A percentile compares a stretch with the other conserved stretches of the same genome.
Conservation (phyloP, 2,888 invertebrate genomes). For the Zonitis immaculata region DNA sequence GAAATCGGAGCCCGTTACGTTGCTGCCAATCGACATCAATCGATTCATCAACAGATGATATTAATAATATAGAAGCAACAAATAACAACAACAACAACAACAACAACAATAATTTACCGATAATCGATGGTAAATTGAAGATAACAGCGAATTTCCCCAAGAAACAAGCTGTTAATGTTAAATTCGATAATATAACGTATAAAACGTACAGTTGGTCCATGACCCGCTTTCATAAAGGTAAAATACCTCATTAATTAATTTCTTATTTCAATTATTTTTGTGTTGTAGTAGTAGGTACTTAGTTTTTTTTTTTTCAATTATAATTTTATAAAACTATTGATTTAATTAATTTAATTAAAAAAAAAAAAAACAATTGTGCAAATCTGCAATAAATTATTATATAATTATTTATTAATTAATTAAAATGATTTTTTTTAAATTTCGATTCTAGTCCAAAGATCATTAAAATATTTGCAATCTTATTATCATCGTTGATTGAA, state of each 20-base stretch:
- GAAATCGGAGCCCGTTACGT: neutral
- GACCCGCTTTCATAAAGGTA: slow-evolving; percentile 38
- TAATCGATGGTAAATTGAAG: neutral
- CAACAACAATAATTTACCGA: neutral
- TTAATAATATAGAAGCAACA: neutral
- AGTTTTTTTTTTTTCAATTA: no score
- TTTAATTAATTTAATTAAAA: no score
- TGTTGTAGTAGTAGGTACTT: neutral
- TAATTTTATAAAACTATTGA: no score
- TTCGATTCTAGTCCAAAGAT: no score
- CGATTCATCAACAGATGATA: neutral
- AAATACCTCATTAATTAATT: slow-evolving; percentile 16
- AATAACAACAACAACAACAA: neutral
- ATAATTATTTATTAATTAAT: no score
- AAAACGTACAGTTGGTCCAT: slow-evolving; percentile 51
- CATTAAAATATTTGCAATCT: no score
- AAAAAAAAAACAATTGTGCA: no score
- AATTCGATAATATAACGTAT: slow-evolving; percentile 65
- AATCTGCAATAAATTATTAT: no score
- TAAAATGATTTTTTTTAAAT: no score
- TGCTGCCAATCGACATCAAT: neutral
- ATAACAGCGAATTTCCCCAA: slow-evolving; percentile 46
- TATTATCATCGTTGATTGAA: no score
- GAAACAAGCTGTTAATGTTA: slow-evolving; percentile 62
- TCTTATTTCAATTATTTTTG: slow-evolving; percentile 1